Evolutionary conservation across 2,888 invertebrate species (phyloP).

Genomic region (Alloplasta piceator): DNA sequence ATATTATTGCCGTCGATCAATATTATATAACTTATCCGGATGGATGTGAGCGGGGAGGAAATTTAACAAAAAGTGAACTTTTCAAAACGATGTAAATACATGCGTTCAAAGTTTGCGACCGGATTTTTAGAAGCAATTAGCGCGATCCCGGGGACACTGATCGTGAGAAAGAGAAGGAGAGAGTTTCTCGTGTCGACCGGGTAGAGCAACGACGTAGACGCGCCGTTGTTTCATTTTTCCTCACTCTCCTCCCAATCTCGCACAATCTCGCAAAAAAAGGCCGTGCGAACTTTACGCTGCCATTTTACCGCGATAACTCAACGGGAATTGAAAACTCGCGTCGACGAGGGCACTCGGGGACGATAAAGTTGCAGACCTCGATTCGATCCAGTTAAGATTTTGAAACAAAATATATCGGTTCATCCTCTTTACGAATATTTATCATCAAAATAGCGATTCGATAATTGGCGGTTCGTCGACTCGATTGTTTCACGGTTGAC

Average conservation of each 20-base stretch:
- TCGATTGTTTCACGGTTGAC: no score
- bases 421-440: neutral
- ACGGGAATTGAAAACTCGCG: slow-evolving; percentile 41
- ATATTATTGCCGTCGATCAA: no score
- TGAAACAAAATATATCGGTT: neutral
- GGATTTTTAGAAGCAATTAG: slow-evolving; percentile 62
- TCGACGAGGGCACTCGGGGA: slow-evolving; percentile 28
- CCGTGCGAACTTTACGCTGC: slow-evolving; percentile 53
- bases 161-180: slow-evolving; percentile 4
- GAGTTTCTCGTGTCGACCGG: slow-evolving; percentile 55
- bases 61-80: no score
- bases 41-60: no score
- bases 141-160: slow-evolving; percentile 34
- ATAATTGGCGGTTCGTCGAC: no score
- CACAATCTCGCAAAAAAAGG: slow-evolving; percentile 56
- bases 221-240: slow-evolving; percentile 56
- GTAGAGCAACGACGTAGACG: slow-evolving; percentile 53
- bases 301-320: slow-evolving; percentile 59
- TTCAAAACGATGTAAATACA: no score
- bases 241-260: slow-evolving; percentile 78
- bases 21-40: no score
- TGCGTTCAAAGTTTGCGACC: slow-evolving; percentile 46
- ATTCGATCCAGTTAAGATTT: no score
- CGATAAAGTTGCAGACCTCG: neutral
- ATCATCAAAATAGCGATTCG: neutral